phyloP scores from a whole-genome alignment of 2,113 vertebrate genomes.

The Carassius carassius region DNA sequence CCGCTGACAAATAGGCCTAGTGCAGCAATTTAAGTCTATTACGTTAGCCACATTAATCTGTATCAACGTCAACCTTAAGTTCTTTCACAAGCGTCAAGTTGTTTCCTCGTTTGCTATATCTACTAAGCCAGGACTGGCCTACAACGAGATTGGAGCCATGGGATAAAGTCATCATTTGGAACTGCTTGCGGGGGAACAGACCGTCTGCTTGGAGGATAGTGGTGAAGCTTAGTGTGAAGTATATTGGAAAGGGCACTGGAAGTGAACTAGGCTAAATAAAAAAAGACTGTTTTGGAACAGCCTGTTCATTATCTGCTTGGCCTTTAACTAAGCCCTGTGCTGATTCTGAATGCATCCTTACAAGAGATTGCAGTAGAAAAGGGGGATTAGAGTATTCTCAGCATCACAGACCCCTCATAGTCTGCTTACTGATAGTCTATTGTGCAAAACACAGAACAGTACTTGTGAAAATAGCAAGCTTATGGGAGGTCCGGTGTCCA shows the following conservation, averaged over 20 bases:
- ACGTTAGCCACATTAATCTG: constrained; percentile 39
- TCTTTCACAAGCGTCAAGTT: constrained; percentile 29
- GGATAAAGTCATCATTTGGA: constrained; percentile 28
- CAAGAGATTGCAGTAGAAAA: constrained; percentile 15
- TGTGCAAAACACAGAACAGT: background rate
- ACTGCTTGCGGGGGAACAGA: background rate
- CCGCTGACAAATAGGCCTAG: background rate
- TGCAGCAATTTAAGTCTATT: constrained; percentile 15
- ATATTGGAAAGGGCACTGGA: constrained; percentile 17
- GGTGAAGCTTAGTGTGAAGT: constrained; percentile 24
- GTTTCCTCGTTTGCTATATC: constrained; percentile 32
- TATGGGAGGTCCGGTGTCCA: background rate
- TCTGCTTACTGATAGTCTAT: background rate
- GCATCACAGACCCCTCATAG: background rate
- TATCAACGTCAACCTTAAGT: constrained; percentile 24
- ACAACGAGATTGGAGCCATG: background rate
- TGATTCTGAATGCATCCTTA: constrained; percentile 19
- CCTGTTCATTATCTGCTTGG: constrained; percentile 35
- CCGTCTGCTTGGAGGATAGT: background rate
- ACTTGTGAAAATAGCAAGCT: background rate
- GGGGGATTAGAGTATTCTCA: constrained; percentile 11
- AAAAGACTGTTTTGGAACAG: constrained; percentile 28
- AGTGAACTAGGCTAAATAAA: constrained; percentile 36
- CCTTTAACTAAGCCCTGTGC: constrained; percentile 18
- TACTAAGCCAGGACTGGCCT: constrained; percentile 13